Evolutionary conservation across 2,113 vertebrate species (phyloP).

Genomic region (Thryonomys swinderianus): DNA sequence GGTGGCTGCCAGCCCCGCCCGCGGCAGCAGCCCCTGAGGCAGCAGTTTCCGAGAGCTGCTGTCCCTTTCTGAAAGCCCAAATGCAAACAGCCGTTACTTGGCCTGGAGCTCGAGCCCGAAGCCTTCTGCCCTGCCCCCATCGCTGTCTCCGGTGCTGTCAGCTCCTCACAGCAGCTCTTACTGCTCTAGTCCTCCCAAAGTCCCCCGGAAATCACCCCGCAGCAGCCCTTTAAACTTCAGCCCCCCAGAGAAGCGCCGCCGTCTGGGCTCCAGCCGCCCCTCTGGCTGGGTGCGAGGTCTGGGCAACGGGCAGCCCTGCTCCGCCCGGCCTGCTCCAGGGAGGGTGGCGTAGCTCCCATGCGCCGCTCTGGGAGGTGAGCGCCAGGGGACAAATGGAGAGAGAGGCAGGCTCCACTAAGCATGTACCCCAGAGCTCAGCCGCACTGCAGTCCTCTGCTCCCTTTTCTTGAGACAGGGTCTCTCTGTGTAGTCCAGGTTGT

Average conservation of each 20-base stretch:
- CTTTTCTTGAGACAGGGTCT: background rate
- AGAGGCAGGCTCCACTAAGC: background rate
- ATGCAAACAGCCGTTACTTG: background rate
- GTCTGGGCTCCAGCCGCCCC: accelerated
- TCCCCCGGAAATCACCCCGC: background rate
- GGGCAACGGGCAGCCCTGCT: background rate
- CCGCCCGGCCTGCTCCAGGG: background rate
- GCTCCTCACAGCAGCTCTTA: background rate
- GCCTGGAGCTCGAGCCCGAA: background rate
- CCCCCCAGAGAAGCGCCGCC: background rate
- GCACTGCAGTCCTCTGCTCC: no score
- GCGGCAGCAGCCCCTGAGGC: background rate
- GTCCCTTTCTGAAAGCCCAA: background rate
- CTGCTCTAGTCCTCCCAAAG: background rate
- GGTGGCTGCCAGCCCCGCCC: background rate
- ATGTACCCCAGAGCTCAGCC: no score
- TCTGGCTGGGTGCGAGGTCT: background rate
- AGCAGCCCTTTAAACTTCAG: conserved; percentile 25
- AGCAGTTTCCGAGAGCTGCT: background rate
- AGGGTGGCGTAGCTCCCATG: background rate
- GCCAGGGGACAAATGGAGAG: background rate
- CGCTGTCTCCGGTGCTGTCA: no score
- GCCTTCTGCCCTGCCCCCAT: background rate
- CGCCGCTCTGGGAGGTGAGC: background rate
- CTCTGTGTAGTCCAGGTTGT: background rate